Percentiles rank a stretch among this genome's conserved stretches.
Evolutionary conservation across 2,113 vertebrate species (phyloP).

Genomic region (Engraulis encrasicolus): DNA sequence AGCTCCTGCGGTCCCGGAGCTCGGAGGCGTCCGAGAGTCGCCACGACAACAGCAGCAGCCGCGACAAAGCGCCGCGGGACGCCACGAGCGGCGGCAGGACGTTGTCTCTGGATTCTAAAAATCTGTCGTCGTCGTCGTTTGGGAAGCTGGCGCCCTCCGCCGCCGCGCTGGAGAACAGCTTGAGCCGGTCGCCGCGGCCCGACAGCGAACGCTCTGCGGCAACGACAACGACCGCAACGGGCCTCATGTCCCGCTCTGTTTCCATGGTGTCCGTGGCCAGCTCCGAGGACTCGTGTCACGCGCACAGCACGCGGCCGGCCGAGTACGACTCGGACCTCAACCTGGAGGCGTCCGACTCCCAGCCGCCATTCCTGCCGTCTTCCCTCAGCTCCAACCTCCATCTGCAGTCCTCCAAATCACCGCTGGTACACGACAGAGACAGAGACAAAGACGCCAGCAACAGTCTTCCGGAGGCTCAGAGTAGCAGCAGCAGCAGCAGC

Average conservation of each 20-base stretch:
- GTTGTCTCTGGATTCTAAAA: conserved; percentile 85
- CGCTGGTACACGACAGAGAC: conserved; percentile 85
- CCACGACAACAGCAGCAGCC: conserved; percentile 65
- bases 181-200: conserved; percentile 85
- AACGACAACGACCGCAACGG: too few relatives aligned
- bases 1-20: conserved; percentile 89
- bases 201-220: conserved; percentile 88
- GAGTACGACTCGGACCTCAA: conserved; percentile 92
- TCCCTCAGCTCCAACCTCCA: too few relatives aligned
- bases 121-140: conserved; percentile 61
- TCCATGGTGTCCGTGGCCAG: conserved; percentile 91
- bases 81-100: conserved; percentile 79
- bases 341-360: conserved; percentile 88
- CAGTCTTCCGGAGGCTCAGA: conserved; percentile 80
- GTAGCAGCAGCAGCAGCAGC: too few relatives aligned
- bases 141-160: conserved; percentile 76
- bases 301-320: conserved; percentile 73
- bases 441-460: too few relatives aligned
- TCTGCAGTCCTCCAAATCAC: conserved; percentile 86
- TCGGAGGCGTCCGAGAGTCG: conserved; percentile 88
- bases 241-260: conserved; percentile 87
- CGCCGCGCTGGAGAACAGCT: conserved; percentile 81
- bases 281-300: conserved; percentile 93
- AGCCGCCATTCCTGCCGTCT: conserved; percentile 89
- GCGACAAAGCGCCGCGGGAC: conserved; percentile 86